phyloP scores from a whole-genome alignment of 2,797 vertebrate genomes.

The Pelobates cultripes region DNA sequence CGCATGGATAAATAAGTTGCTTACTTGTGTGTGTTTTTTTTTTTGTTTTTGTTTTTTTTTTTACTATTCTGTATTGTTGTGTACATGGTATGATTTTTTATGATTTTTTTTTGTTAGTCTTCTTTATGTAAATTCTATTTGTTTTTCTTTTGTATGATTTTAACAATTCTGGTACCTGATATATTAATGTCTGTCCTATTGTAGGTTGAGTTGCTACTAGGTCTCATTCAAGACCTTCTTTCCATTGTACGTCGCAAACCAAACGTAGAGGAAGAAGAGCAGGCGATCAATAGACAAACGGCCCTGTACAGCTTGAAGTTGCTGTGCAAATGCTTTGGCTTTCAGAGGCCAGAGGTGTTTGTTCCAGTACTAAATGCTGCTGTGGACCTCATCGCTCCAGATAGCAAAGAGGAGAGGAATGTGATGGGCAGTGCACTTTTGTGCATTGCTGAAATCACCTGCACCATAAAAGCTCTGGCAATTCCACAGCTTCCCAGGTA shows the following conservation, averaged over 20 bases:
- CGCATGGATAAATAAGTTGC: too few relatives aligned
- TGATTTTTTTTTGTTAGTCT: too few relatives aligned
- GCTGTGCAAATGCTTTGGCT: conserved; percentile 88
- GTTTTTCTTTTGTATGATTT: too few relatives aligned
- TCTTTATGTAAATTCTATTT: too few relatives aligned
- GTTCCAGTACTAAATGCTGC: conserved; percentile 77
- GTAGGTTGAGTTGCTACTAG: conserved; percentile 80
- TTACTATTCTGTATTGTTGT: too few relatives aligned
- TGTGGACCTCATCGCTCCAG: conserved; percentile 72
- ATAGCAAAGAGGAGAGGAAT: conserved; percentile 83
- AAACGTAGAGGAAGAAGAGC: conserved; percentile 75
- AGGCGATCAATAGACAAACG: conserved; percentile 91
- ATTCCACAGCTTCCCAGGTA: conserved; percentile 92
- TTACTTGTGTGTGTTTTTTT: too few relatives aligned
- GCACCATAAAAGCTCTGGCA: conserved; percentile 79
- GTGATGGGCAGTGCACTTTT: conserved; percentile 88
- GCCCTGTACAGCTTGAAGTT: conserved; percentile 93
- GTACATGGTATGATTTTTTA: too few relatives aligned
- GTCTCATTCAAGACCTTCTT: conserved; percentile 81
- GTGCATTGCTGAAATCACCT: conserved; percentile 86
- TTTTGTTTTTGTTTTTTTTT: too few relatives aligned
- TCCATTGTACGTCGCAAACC: conserved; percentile 71
- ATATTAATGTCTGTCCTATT: conserved; percentile 11
- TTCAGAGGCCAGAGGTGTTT: conserved; percentile 74
- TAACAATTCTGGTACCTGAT: too few relatives aligned